Evolutionary conservation across 2,797 vertebrate species (phyloP).

Genomic region (Cuculus canorus): DNA sequence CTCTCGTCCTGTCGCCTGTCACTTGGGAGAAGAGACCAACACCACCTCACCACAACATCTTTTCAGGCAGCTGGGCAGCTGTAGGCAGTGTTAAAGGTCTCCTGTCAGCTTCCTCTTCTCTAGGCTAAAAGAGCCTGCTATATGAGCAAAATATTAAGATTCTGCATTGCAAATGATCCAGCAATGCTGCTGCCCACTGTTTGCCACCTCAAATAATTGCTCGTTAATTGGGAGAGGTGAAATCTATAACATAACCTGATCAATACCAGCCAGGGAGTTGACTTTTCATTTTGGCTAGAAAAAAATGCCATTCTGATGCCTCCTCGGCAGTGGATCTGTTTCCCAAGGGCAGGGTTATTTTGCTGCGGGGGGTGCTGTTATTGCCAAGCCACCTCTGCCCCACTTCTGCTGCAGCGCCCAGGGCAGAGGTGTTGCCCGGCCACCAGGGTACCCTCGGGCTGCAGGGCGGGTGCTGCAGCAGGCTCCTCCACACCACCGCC

Average conservation of each 20-base stretch:
- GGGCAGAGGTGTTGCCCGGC: too few relatives aligned
- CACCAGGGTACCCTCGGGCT: neutral
- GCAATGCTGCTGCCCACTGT: rapidly evolving
- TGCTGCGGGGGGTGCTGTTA: neutral
- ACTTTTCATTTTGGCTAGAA: neutral
- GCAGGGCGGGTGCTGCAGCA: neutral
- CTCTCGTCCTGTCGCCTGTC: too few relatives aligned
- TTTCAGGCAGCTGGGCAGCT: too few relatives aligned
- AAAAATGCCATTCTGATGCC: neutral
- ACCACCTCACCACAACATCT: too few relatives aligned
- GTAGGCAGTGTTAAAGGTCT: too few relatives aligned
- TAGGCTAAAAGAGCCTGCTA: neutral
- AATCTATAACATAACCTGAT: rapidly evolving
- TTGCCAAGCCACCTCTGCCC: too few relatives aligned
- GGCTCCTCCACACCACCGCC: too few relatives aligned
- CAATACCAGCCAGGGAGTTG: neutral
- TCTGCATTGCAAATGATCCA: rapidly evolving
- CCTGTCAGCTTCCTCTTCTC: too few relatives aligned
- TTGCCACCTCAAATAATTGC: neutral
- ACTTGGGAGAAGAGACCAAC: too few relatives aligned
- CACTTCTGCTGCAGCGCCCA: too few relatives aligned
- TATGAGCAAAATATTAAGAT: neutral
- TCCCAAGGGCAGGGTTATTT: neutral
- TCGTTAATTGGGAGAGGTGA: neutral
- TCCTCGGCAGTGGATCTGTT: neutral